A percentile compares a stretch with the other conserved stretches of the same genome.
Conservation (phyloP, 2,797 vertebrate species). For the Notamacropus eugenii region DNA sequence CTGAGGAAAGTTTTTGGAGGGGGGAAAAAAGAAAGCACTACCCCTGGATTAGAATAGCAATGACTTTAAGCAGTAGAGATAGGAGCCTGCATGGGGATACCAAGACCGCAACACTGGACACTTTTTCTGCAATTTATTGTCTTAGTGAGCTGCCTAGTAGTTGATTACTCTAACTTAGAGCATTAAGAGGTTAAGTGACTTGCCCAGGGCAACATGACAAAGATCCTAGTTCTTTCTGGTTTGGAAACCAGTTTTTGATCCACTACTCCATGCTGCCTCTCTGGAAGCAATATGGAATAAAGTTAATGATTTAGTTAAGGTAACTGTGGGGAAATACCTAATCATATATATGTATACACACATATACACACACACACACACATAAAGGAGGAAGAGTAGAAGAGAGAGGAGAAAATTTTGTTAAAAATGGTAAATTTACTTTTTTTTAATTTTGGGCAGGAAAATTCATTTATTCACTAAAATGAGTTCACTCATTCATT, state of each 20-base stretch:
- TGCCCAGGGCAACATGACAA: not conserved
- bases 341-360: not conserved
- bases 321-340: not conserved
- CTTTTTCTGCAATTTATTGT: not conserved
- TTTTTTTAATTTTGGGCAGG: conserved; percentile 1
- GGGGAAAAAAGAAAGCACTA: not conserved
- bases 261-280: not conserved
- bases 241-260: not conserved
- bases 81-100: not conserved
- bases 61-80: not conserved
- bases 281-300: not conserved
- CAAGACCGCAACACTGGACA: not conserved
- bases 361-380: too few relatives aligned
- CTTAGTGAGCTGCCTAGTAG: not conserved
- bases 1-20: not conserved
- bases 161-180: not conserved
- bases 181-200: not conserved
- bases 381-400: not conserved
- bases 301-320: not conserved
- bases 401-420: not conserved
- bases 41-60: not conserved
- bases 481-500: not conserved
- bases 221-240: not conserved
- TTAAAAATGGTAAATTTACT: not conserved
- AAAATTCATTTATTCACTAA: not conserved